Conservation (phyloP, 2,797 vertebrate genomes). For the Pelodytes ibericus region DNA sequence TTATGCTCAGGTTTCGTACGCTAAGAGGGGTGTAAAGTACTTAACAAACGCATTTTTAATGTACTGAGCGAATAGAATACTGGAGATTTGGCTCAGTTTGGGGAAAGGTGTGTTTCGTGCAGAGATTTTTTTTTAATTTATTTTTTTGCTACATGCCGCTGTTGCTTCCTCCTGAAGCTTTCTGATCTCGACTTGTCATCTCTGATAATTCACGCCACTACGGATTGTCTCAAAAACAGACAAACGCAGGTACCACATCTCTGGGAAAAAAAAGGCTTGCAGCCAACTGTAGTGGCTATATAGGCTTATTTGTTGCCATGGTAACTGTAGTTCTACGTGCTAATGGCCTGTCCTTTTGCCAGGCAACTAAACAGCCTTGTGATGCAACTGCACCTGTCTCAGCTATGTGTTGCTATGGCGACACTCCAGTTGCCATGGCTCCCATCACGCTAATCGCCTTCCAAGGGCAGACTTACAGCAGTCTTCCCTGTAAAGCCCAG, state of each 20-base stretch:
- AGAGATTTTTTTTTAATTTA: no score
- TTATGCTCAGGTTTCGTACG: no score
- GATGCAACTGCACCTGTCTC: conserved; percentile 84
- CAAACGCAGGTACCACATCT: conserved; percentile 62
- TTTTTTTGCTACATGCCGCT: no score
- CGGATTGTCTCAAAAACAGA: conserved; percentile 62
- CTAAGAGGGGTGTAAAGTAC: no score
- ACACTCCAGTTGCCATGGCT: conserved; percentile 81
- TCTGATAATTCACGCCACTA: conserved; percentile 66
- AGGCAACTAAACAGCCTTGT: conserved; percentile 86
- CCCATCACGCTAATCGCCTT: conserved; percentile 85
- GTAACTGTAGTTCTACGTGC: conserved; percentile 84
- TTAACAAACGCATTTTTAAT: no score
- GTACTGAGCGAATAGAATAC: no score
- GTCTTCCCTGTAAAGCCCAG: conserved; percentile 74
- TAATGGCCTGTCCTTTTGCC: conserved; percentile 90
- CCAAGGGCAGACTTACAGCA: conserved; percentile 77
- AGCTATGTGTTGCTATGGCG: conserved; percentile 86
- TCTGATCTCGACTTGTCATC: conserved; percentile 71
- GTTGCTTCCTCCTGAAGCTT: conserved; percentile 64
- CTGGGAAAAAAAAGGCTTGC: conserved; percentile 63
- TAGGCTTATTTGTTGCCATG: conserved; percentile 86
- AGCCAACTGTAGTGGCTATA: conserved; percentile 84
- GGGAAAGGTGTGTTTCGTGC: no score
- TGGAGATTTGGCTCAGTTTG: no score